Percentiles rank a stretch among this genome's conserved stretches.
phyloP scores from a whole-genome alignment of 2,113 vertebrate genomes.

The Aepyceros melampus region DNA sequence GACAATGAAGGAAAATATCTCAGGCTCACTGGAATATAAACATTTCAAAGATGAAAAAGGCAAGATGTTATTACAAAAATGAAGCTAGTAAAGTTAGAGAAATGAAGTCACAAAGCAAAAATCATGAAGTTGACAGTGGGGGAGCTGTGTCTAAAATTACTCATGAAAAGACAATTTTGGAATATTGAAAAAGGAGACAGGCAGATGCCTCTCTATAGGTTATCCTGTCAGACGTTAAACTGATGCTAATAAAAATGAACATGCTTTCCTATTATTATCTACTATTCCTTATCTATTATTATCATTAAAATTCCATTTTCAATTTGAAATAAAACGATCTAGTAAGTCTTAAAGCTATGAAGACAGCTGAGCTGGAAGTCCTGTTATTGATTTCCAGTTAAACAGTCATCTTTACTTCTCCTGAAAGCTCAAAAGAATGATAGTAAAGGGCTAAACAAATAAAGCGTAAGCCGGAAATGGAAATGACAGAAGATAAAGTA shows the following conservation, averaged over 20 bases:
- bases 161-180: not conserved
- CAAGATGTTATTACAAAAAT: not conserved
- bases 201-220: not conserved
- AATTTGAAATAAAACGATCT: slow-evolving; percentile 33
- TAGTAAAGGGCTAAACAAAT: not conserved
- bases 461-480: not conserved
- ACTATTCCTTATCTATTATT: slow-evolving; percentile 30
- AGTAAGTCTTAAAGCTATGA: slow-evolving; percentile 40
- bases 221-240: not conserved
- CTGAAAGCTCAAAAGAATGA: not conserved
- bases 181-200: not conserved
- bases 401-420: not conserved
- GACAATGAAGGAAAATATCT: not conserved
- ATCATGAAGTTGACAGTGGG: not conserved
- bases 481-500: not conserved
- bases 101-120: not conserved
- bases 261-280: not conserved
- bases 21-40: not conserved
- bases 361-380: not conserved
- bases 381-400: slow-evolving; percentile 24
- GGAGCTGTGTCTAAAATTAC: not conserved
- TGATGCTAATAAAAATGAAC: slow-evolving; percentile 29
- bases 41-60: not conserved
- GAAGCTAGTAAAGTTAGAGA: not conserved
- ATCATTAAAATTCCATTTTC: slow-evolving; percentile 40